Percentiles rank a stretch among this genome's conserved stretches.
These are phyloP conservation scores for Epizoanthus ramosus DNA, from an alignment of 92 coral and sea anemone genomes.

Conservation along the genomic window DNA sequence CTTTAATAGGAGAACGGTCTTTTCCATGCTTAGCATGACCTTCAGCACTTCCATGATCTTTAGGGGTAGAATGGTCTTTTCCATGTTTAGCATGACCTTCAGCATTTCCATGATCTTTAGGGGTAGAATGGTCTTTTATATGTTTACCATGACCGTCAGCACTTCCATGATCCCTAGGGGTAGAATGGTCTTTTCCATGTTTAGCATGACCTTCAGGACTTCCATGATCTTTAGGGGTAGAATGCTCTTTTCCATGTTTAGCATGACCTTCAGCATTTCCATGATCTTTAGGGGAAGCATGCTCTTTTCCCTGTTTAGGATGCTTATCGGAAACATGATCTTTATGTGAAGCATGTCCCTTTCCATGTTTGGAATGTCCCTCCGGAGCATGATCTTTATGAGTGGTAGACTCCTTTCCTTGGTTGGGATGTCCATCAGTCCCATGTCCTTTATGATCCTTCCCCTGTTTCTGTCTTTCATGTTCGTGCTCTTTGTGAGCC, in stretches of 20 bases:
- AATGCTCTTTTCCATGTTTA: conserved; percentile 22
- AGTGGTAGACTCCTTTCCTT: conserved; percentile 25
- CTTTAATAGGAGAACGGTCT: conserved; percentile 12
- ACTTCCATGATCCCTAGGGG: conserved; percentile 2
- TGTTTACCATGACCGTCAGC: too few relatives aligned
- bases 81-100: conserved; percentile 26
- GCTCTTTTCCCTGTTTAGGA: conserved; percentile 26
- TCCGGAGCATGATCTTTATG: conserved; percentile 16
- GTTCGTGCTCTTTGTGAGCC: conserved; percentile 31
- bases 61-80: conserved; percentile 8
- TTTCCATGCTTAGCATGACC: too few relatives aligned
- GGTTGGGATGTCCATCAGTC: conserved; percentile 5
- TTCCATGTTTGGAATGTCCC: conserved; percentile 19
- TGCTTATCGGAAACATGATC: conserved; percentile 27
- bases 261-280: conserved; percentile 12
- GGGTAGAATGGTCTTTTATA: too few relatives aligned
- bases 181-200: conserved; percentile 17
- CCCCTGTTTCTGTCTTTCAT: conserved; percentile 17
- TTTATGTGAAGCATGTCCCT: conserved; percentile 34
- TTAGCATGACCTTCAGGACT: conserved; percentile 14
- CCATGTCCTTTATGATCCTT: conserved; percentile 34
- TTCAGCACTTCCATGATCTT: conserved; percentile 9
- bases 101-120: not conserved
- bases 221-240: not conserved
- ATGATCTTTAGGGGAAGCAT: not conserved